Percentiles rank a stretch among this genome's conserved stretches.
phyloP scores from a whole-genome alignment of 37 sponge, comb jelly and placozoan genomes.

The Aplysina aerophoba region DNA sequence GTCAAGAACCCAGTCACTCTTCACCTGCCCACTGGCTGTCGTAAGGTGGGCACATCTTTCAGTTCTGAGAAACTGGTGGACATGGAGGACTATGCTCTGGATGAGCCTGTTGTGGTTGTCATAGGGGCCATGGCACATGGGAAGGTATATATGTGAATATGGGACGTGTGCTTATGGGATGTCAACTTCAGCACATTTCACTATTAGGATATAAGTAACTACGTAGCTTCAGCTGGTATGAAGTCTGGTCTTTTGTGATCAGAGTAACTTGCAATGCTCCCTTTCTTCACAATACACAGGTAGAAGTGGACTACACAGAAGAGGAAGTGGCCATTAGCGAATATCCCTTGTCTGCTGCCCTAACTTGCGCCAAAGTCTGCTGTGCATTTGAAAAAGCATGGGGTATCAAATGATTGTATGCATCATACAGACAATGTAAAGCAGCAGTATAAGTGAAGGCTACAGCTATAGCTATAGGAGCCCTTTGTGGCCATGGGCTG shows the following conservation, averaged over 20 bases:
- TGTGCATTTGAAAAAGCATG: slow-evolving; percentile 91
- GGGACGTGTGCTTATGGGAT: neutral
- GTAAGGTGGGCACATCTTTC: slow-evolving; percentile 90
- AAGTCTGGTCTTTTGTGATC: too few species aligned
- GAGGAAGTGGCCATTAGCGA: slow-evolving; percentile 94
- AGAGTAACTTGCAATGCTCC: neutral
- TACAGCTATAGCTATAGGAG: too few species aligned
- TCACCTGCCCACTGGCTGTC: slow-evolving; percentile 92
- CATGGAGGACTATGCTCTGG: slow-evolving; percentile 68
- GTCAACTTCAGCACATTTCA: too few species aligned
- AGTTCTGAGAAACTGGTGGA: slow-evolving; percentile 85
- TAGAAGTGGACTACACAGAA: slow-evolving; percentile 90
- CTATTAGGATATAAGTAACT: too few species aligned
- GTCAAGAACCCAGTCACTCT: slow-evolving; percentile 97
- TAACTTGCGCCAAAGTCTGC: slow-evolving; percentile 97
- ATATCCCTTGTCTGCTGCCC: slow-evolving; percentile 96
- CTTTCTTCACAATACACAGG: slow-evolving; percentile 30
- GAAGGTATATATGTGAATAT: slow-evolving; percentile 48
- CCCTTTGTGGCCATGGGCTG: too few species aligned
- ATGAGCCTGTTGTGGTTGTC: slow-evolving; percentile 94
- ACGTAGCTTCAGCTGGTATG: too few species aligned
- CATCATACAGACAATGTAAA: too few species aligned
- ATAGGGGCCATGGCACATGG: slow-evolving; percentile 99
- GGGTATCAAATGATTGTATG: slow-evolving; percentile 57
- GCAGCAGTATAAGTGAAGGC: too few species aligned